Percentiles rank a stretch among this genome's conserved stretches.
These are phyloP conservation scores for Cosmia pyralina DNA, from an alignment of 2,888 invertebrate species.

Conservation along the genomic window DNA sequence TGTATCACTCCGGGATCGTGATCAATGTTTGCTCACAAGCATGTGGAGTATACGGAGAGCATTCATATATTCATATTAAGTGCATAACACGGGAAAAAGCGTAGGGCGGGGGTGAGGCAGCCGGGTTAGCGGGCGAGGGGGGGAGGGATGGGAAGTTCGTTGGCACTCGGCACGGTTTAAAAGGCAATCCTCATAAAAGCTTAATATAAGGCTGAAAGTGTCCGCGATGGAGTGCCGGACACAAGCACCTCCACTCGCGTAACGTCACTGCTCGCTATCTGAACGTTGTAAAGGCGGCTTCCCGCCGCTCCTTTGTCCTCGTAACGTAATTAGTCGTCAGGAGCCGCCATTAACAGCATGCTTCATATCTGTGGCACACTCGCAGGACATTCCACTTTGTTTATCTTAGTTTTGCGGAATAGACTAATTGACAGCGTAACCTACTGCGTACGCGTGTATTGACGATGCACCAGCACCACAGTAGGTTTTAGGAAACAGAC, in stretches of 20 bases:
- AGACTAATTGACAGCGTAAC: no score
- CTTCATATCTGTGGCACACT: slow-evolving; percentile 25
- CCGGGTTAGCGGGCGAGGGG: not conserved
- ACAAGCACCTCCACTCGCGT: slow-evolving; percentile 26
- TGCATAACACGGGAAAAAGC: slow-evolving; percentile 62
- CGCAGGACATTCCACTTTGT: slow-evolving; percentile 17
- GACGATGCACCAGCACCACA: no score
- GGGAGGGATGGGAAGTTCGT: not conserved
- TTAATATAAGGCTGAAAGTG: slow-evolving; percentile 64
- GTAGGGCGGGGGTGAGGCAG: slow-evolving; percentile 14
- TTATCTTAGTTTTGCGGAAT: not conserved
- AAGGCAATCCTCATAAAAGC: slow-evolving; percentile 72
- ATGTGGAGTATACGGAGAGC: slow-evolving; percentile 44
- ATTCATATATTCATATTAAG: slow-evolving; percentile 68
- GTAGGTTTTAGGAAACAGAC: no score
- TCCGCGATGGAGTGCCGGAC: slow-evolving; percentile 52
- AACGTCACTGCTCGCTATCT: slow-evolving; percentile 38
- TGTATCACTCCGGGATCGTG: no score
- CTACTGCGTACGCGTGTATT: no score
- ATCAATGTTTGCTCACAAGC: slow-evolving; percentile 32
- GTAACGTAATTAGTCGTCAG: slow-evolving; percentile 37
- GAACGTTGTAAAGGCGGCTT: slow-evolving; percentile 17
- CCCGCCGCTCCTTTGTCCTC: slow-evolving; percentile 29
- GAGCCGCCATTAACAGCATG: slow-evolving; percentile 8
- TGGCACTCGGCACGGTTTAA: slow-evolving; percentile 59